Percentiles rank a stretch among this genome's conserved stretches.
These are phyloP conservation scores for Nylanderia fulva DNA, from an alignment of 1,140 invertebrate species.

Conservation along the genomic window DNA sequence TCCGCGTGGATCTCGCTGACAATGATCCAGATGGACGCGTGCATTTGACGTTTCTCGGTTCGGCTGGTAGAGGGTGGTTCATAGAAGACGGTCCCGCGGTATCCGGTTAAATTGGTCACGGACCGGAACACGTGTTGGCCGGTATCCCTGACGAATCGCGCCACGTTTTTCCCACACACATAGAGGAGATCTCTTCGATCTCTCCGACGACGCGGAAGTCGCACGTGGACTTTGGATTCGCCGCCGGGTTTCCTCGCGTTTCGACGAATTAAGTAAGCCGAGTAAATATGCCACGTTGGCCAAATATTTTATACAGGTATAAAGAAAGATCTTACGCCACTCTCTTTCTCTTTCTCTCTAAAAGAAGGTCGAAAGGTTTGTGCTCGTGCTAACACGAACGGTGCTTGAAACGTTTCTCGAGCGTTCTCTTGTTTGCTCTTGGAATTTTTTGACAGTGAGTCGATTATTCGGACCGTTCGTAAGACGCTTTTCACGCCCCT, in stretches of 20 bases:
- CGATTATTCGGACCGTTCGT: slow-evolving; percentile 39
- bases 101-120: slow-evolving; percentile 85
- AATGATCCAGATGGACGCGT: slow-evolving; percentile 74
- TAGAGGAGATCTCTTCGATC: slow-evolving; percentile 31
- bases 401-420: background rate
- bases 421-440: slow-evolving; percentile 40
- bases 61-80: slow-evolving; percentile 61
- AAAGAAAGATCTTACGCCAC: slow-evolving; percentile 34
- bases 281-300: slow-evolving; percentile 58
- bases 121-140: slow-evolving; percentile 79
- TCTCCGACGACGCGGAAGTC: slow-evolving; percentile 29
- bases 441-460: slow-evolving; percentile 48
- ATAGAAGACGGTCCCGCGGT: slow-evolving; percentile 62
- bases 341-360: background rate
- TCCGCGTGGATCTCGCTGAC: slow-evolving; percentile 67
- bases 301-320: slow-evolving; percentile 66
- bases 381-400: slow-evolving; percentile 40
- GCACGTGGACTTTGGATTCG: background rate
- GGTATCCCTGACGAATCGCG: slow-evolving; percentile 82
- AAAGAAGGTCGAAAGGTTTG: background rate
- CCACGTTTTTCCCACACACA: slow-evolving; percentile 84
- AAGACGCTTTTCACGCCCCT: slow-evolving; percentile 45
- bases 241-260: background rate
- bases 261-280: slow-evolving; percentile 49
- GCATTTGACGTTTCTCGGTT: slow-evolving; percentile 68